Evolutionary conservation across 2,113 vertebrate genomes (phyloP), one percentile per base, ranked within the genome.

Genomic region (Puntigrus tetrazona): DNA sequence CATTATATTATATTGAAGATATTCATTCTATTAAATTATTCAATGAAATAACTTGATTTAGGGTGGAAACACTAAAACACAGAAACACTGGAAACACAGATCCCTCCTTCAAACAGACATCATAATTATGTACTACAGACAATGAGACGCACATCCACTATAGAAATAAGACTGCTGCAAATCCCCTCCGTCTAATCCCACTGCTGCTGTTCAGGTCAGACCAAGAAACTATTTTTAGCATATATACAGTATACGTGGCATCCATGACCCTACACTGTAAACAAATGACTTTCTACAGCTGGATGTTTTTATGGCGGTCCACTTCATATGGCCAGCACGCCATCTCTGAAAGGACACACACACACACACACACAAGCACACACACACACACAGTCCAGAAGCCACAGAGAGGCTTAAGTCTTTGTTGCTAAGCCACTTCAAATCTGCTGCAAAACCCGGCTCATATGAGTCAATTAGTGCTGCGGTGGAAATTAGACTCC

Each of bases 401-500:
- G 55, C 29, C 82, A 57, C 29, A 59, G 45, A 41, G 29, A 36
- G 20, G 57, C 31, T 82, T 55, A 82, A 74, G 70, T 34, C 52
- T 59, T 45, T 41, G 57, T 36, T 25, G 43, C n/a, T 88, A 80
- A 85, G 75, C 87, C 84, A 65, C 74, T 83, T 80, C 34, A 84
- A 76, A 86, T 83, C 70, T 81, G 70, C 63, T 29, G 63, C 52
- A 59, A 84, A 67, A 84, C 16, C 47, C 38, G 29, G 76, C 45
- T 74, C 3, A 34, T 84, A 73, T 13, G 70, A 86, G 85, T 88
- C 82, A 83, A 85, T 85, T 88, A 82, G 52, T 10, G 22, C 38
- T 65, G 55, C 41, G 20, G 18, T 63, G 27, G 78, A 61, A 81
- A 81, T 63, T 59, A 67, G 67, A 81, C 57, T 69, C 20, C 18